Base-by-base conservation (phyloP, 53 echinoderm and acorn worm genomes). In the Patiria pectinifera region DNA sequence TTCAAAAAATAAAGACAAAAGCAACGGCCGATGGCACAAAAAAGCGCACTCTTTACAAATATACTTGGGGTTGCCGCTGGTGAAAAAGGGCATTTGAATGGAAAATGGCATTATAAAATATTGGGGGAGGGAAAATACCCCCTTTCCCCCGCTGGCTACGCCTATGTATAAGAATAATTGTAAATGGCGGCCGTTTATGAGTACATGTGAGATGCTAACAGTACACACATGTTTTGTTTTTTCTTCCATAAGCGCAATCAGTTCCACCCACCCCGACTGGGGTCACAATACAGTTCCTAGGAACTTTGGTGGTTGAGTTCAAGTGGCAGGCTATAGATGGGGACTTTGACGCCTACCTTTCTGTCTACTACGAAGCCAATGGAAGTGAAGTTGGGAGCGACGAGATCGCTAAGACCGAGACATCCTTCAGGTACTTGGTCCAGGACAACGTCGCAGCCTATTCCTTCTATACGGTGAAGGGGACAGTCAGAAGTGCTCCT, bases 311-410 rank as follows among this genome's bases (percentile, higher is more conserved):
- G 61, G 15, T 87, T 10, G 87, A 87, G 77, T 87, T 78, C 6
- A 25, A 58, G 14, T 87, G 87, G 87, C 18, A 7, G 22, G 78
- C 87, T 2, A 25, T 59, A 1, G 62, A 7, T 1, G 87, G 87
- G 1, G 87, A 87, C n/a, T 87, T 87, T 59, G 87, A 87, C 43
- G 35, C 18, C 78, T 87, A 87, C 78, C 77, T 87, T 23, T 10
- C 58, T 15, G 0, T 77, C 2, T 4, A 58, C 21, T 61, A 43
- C 59, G 16, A 18, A 2, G 7, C 44, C 75, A 4, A 0, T 2
- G 48, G 23, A 22, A 21, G 35, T 43, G 87, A 87, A 58, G 9
- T 87, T 2, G 87, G 77, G 13, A 87, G 26, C 60, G 43, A 77
- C 18, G 45, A 6, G 11, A 76, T 87, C 49, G 59, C 53, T 22